These are phyloP conservation scores for Akabosia matsudoensis DNA, from an alignment of 1,140 invertebrate species.

Conservation along the genomic window DNA sequence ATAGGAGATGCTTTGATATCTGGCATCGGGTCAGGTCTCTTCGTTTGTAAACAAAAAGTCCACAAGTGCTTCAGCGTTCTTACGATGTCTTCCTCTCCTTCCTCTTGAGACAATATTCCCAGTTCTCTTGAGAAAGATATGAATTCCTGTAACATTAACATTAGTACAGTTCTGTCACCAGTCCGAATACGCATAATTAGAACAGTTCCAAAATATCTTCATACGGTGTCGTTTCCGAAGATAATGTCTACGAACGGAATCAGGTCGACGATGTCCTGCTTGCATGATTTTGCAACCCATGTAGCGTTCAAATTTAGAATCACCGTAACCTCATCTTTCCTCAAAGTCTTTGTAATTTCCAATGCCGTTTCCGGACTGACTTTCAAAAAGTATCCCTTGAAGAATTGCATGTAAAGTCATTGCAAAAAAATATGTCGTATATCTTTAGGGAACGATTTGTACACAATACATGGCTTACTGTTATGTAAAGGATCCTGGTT, in stretches of 20 bases:
- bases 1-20: neutral
- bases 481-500: neutral
- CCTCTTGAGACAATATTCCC: too few species aligned
- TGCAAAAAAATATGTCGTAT: too few species aligned
- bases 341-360: neutral
- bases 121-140: neutral
- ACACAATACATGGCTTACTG: too few species aligned
- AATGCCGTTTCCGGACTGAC: neutral
- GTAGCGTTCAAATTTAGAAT: neutral
- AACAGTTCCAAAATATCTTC: too few species aligned
- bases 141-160: neutral
- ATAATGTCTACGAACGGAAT: neutral
- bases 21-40: neutral
- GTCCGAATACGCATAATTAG: too few species aligned
- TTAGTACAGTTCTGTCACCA: too few species aligned
- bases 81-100: too few species aligned
- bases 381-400: slow-evolving; percentile 15
- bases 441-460: too few species aligned
- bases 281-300: neutral
- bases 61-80: too few species aligned
- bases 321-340: neutral
- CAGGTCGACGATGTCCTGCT: neutral
- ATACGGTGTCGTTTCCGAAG: neutral
- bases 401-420: too few species aligned
- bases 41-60: neutral